Conservation (phyloP, 2,888 invertebrate genomes). For the Saturnia pavonia region DNA sequence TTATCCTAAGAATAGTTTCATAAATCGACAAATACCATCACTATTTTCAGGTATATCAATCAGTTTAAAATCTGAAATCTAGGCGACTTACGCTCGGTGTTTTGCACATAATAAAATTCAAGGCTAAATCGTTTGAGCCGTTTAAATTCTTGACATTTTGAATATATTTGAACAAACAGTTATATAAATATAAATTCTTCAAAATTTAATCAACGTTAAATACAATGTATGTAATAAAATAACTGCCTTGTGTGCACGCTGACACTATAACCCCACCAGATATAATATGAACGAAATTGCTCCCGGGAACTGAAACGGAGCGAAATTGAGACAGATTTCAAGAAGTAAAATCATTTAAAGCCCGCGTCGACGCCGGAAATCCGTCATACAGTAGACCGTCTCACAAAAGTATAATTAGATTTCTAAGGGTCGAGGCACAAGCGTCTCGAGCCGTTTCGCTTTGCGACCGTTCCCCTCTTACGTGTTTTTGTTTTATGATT, state of each 20-base stretch:
- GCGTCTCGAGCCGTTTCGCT: slow-evolving; percentile 29
- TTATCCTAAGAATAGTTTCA: too few species aligned
- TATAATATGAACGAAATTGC: slow-evolving; percentile 62
- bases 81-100: too few species aligned
- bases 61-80: too few species aligned
- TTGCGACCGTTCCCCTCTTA: slow-evolving; percentile 23
- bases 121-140: not conserved
- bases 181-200: not conserved
- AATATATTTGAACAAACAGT: not conserved
- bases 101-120: too few species aligned
- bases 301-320: slow-evolving; percentile 49
- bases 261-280: slow-evolving; percentile 36
- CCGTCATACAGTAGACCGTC: slow-evolving; percentile 51
- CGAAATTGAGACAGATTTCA: slow-evolving; percentile 65
- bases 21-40: too few species aligned
- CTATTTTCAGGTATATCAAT: too few species aligned
- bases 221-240: too few species aligned
- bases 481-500: not conserved
- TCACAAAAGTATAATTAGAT: slow-evolving; percentile 51
- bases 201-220: not conserved
- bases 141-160: not conserved
- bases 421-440: slow-evolving; percentile 39
- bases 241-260: slow-evolving; percentile 27
- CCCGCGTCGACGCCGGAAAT: slow-evolving; percentile 52
- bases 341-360: slow-evolving; percentile 61